Percentiles rank a stretch among this genome's conserved stretches.
Evolutionary conservation across 1,140 invertebrate genomes (phyloP).

Genomic region (Caenorhabditis elegans): WBcel235 BX284605.5:11113001-11113500

Average conservation of each 20-base stretch:
- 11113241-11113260: no score
- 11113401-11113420: not conserved
- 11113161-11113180: no score
- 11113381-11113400: not conserved
- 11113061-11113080: not conserved
- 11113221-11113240: no score
- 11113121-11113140: no score
- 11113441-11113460: not conserved
- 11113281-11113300: no score
- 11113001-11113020: constrained; percentile 54
- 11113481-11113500: not conserved
- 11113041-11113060: constrained; percentile 55
- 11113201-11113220: no score
- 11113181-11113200: no score
- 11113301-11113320: not conserved
- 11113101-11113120: no score
- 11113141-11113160: no score
- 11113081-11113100: no score
- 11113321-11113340: not conserved
- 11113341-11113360: not conserved
- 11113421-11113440: not conserved
- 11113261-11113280: no score
- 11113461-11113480: not conserved
- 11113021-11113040: constrained; percentile 59
- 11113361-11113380: not conserved